phyloP scores from a whole-genome alignment of 2,797 vertebrate genomes.

The Zonotrichia albicollis region DNA sequence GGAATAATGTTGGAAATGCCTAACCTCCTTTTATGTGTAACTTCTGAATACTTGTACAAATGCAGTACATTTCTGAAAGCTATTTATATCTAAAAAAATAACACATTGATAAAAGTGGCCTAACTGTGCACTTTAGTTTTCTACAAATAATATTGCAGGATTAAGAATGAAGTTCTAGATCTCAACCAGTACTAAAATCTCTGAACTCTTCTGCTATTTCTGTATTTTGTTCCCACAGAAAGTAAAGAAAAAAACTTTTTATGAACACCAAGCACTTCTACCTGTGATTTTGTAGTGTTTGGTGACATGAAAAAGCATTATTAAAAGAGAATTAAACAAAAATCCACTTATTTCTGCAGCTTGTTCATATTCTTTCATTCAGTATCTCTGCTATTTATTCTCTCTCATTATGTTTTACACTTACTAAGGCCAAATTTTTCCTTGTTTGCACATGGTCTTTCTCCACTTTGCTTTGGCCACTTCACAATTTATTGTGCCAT shows the following conservation, averaged over 20 bases:
- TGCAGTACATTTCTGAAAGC: neutral
- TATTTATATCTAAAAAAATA: neutral
- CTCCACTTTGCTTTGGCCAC: neutral
- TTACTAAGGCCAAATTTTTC: neutral
- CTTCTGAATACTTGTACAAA: neutral
- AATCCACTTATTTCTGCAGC: neutral
- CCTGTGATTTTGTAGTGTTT: neutral
- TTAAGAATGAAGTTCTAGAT: neutral
- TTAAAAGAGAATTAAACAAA: neutral
- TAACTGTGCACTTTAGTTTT: neutral
- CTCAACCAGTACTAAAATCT: neutral
- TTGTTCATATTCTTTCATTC: neutral
- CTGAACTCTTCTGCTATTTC: neutral
- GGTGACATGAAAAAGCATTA: neutral
- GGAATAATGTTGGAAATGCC: neutral
- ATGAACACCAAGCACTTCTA: neutral
- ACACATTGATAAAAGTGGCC: neutral
- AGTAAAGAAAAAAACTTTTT: neutral
- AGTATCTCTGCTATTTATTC: neutral
- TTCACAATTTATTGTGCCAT: neutral
- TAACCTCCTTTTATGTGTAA: neutral
- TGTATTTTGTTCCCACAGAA: neutral
- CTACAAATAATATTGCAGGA: neutral
- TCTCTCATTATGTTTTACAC: neutral
- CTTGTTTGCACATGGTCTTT: neutral